Evolutionary conservation across 2,113 vertebrate species (phyloP).

Genomic region (Toxotes jaculatrix): DNA sequence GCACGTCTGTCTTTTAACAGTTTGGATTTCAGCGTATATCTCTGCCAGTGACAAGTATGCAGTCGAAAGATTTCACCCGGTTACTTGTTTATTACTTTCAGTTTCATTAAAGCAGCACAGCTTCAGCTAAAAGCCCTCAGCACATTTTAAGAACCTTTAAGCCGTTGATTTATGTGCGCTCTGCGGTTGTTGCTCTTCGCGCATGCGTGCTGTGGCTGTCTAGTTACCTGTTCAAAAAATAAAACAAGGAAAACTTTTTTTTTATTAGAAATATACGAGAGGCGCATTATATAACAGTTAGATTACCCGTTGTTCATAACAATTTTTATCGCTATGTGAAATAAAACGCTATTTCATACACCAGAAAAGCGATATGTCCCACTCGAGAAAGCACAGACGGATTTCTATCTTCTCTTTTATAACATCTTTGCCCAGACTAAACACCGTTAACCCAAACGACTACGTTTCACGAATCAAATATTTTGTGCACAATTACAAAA

Average conservation of each 20-base stretch:
- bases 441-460: conserved; percentile 16
- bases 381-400: not conserved
- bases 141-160: not conserved
- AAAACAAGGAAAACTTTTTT: not conserved
- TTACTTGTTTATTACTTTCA: not conserved
- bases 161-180: not conserved
- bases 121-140: not conserved
- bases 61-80: fast-evolving
- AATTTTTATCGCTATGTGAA: not conserved
- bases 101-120: not conserved
- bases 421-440: conserved; percentile 46
- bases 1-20: not conserved
- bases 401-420: conserved; percentile 44
- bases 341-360: not conserved
- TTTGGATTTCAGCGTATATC: not conserved
- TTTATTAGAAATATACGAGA: not conserved
- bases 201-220: not conserved
- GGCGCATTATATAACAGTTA: fast-evolving
- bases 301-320: not conserved
- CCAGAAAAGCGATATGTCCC: not conserved
- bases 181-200: not conserved
- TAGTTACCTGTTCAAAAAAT: not conserved
- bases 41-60: not conserved
- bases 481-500: not conserved
- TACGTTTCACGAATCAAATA: not conserved